phyloP scores from a whole-genome alignment of 2,888 invertebrate species.

The Leptarthrus brevirostris region DNA sequence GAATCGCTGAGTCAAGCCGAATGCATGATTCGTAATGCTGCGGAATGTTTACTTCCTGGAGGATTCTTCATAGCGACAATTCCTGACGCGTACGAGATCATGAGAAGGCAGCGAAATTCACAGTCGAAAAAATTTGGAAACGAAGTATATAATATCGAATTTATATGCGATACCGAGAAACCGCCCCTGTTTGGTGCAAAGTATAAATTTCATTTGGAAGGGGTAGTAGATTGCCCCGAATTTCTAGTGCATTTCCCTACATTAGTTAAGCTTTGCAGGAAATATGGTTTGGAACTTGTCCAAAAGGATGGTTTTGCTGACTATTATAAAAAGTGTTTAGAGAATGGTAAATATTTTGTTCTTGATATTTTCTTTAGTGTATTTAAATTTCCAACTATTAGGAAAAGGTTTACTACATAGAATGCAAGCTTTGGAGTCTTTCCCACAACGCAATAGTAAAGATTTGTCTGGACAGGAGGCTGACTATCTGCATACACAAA shows the following conservation, averaged over 20 bases:
- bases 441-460: slow-evolving; percentile 70
- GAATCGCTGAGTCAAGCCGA: slow-evolving; percentile 89
- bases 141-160: slow-evolving; percentile 79
- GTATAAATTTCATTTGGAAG: slow-evolving; percentile 95
- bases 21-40: slow-evolving; percentile 91
- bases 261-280: slow-evolving; percentile 78
- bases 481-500: slow-evolving; percentile 81
- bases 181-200: slow-evolving; percentile 94
- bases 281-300: slow-evolving; percentile 77
- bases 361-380: neutral
- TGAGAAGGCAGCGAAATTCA: slow-evolving; percentile 76
- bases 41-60: slow-evolving; percentile 87
- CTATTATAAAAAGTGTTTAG: slow-evolving; percentile 71
- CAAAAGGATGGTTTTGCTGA: slow-evolving; percentile 81
- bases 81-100: slow-evolving; percentile 92
- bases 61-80: slow-evolving; percentile 98
- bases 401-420: slow-evolving; percentile 73
- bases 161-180: slow-evolving; percentile 74
- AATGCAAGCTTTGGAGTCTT: slow-evolving; percentile 85
- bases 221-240: slow-evolving; percentile 98
- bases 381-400: slow-evolving; percentile 30
- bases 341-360: slow-evolving; percentile 57
- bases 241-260: slow-evolving; percentile 95
- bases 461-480: slow-evolving; percentile 72
- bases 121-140: slow-evolving; percentile 77